Percentiles rank a stretch among this genome's conserved stretches.
phyloP scores from a whole-genome alignment of 2,113 vertebrate species.

The Struthio camelus region DNA sequence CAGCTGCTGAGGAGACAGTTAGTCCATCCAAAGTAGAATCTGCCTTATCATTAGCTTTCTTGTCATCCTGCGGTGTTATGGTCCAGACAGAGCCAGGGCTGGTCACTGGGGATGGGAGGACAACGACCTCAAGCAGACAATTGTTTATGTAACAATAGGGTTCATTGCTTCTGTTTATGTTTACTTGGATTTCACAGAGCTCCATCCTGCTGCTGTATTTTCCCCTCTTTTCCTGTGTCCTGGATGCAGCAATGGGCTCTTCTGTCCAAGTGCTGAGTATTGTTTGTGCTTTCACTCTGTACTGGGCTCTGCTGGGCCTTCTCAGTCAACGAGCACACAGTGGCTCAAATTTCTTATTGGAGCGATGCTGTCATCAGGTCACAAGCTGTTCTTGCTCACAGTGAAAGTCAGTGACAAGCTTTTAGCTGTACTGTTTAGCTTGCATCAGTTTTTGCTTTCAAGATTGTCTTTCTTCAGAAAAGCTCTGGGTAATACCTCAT shows the following conservation, averaged over 20 bases:
- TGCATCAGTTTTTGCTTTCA: neutral
- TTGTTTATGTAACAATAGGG: neutral
- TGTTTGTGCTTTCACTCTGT: neutral
- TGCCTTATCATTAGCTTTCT: neutral
- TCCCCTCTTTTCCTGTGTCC: neutral
- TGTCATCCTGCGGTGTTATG: neutral
- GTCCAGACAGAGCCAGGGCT: neutral
- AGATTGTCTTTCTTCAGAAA: neutral
- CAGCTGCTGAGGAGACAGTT: neutral
- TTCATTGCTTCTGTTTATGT: neutral
- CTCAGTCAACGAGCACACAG: neutral
- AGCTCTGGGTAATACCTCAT: neutral
- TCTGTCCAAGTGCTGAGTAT: neutral
- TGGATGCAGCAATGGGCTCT: neutral
- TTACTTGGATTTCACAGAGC: neutral
- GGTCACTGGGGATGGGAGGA: neutral
- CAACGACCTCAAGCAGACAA: neutral
- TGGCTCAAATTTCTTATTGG: neutral
- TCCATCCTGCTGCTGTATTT: neutral
- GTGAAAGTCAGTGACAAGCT: neutral
- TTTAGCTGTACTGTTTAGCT: neutral
- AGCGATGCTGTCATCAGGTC: neutral
- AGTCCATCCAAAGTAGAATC: fast-evolving
- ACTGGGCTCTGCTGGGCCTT: neutral
- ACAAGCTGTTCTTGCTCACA: neutral